Evolutionary conservation across 2,113 vertebrate genomes (phyloP), one percentile per base, ranked within the genome.

Genomic region (Pipra filicauda): DNA sequence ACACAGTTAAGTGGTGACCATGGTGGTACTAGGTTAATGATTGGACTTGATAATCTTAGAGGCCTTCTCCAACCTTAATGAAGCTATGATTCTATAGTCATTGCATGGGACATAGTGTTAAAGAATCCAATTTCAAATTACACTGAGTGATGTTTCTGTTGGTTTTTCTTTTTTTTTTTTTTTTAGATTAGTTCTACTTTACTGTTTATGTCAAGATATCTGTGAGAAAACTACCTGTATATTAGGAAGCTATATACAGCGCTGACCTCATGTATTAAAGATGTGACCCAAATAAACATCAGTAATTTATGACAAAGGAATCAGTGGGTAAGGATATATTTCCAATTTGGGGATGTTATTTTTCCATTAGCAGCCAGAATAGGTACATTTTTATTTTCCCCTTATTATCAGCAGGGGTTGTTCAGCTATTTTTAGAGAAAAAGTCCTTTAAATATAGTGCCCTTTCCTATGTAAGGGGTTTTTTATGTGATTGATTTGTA

Each of bases 161-260:
- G 8, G 0, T 31, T 20, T 16, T 0, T 14, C 33, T 75, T 41
- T 33, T 20, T 26, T 1, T 0, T 22, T 43, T 72, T n/a, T 52
- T 83, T 33, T 3, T 39, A 26, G 12, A 54, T 39, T 9, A 46
- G 5, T 82, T 83, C 3, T 7, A 33, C 11, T 82, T 75, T 71
- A 67, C 4, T 8, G 11, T 83, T 65, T 73, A 30, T 65, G 8
- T 71, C 22, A 72, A 71, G 28, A 39, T 31, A 43, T 1, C 17
- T 73, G 20, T 76, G 35, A 75, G 15, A 37, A 80, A 77, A 57
- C 23, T 58, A 70, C 21, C 12, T 30, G 3, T 5, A 0, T 59
- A 46, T 41, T n/a, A 41, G 33, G 72, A 79, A 85, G 18, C 12
- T 44, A 41, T 41, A 57, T 80, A 4, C 7, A 70, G 24, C 4